phyloP scores from a whole-genome alignment of 2,797 vertebrate species.

The Acanthis flammea region DNA sequence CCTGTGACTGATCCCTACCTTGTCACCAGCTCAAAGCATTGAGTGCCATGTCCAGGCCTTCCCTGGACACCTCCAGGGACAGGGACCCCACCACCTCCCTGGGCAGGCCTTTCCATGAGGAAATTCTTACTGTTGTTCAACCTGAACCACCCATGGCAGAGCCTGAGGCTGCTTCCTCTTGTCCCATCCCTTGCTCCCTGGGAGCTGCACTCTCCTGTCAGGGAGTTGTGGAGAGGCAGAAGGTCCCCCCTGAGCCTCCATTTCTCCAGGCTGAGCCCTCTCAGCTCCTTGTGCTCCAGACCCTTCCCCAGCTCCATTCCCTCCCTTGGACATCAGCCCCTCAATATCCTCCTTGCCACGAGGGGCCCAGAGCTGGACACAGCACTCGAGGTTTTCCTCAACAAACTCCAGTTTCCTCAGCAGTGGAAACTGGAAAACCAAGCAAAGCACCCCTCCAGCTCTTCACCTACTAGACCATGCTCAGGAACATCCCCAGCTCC shows the following conservation, averaged over 20 bases:
- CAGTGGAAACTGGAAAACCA: neutral
- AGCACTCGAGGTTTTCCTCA: neutral
- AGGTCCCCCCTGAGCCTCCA: neutral
- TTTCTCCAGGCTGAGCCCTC: neutral
- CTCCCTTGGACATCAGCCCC: neutral
- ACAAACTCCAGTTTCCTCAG: neutral
- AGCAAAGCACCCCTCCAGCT: neutral
- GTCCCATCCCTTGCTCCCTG: neutral
- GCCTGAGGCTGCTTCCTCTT: accelerated
- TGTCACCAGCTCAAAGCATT: neutral
- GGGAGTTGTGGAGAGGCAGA: neutral
- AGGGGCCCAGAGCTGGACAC: neutral
- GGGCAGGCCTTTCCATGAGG: neutral
- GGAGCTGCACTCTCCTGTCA: neutral
- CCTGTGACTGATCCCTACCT: neutral
- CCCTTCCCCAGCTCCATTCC: neutral
- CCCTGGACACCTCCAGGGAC: neutral
- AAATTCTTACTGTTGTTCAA: neutral
- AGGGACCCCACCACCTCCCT: neutral
- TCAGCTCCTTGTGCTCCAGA: neutral
- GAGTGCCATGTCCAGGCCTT: accelerated
- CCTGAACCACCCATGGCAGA: neutral
- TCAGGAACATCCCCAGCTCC: neutral
- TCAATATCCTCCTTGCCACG: neutral
- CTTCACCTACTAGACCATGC: neutral